phyloP scores from a whole-genome alignment of 2,113 vertebrate genomes.

The Colossoma macropomum region DNA sequence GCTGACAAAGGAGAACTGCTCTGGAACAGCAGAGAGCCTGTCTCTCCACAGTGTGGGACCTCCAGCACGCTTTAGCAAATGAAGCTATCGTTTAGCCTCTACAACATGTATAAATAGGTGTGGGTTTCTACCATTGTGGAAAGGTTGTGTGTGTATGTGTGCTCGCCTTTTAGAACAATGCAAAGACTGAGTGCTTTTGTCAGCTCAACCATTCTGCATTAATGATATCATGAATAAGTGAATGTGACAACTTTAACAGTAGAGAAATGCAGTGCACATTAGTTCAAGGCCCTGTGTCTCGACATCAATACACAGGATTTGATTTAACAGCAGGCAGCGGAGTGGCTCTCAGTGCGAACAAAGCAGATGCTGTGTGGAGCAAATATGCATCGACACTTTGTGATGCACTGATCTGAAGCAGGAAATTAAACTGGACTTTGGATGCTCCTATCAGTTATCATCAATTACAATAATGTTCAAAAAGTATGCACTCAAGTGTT shows the following conservation, averaged over 20 bases:
- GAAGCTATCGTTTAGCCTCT: not conserved
- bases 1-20: conserved; percentile 27
- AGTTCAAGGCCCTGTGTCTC: not conserved
- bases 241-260: conserved; percentile 2
- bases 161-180: conserved; percentile 34
- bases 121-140: conserved; percentile 39
- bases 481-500: no score
- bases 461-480: not conserved
- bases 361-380: not conserved
- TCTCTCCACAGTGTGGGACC: not conserved
- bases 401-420: not conserved
- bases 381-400: not conserved
- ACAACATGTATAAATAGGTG: conserved; percentile 57
- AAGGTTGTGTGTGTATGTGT: conserved; percentile 29
- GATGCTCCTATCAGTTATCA: not conserved
- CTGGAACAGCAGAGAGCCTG: not conserved
- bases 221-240: conserved; percentile 30
- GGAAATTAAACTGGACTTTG: not conserved
- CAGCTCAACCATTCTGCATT: conserved; percentile 18
- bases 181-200: conserved; percentile 52
- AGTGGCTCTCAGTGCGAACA: not conserved
- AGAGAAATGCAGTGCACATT: not conserved
- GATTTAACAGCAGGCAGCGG: not conserved
- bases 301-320: not conserved
- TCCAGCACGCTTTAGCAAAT: not conserved